A percentile compares a stretch with the other conserved stretches of the same genome.
Evolutionary conservation across 1,140 invertebrate species (phyloP).

Genomic region (Drosophila nigromelanica): DNA sequence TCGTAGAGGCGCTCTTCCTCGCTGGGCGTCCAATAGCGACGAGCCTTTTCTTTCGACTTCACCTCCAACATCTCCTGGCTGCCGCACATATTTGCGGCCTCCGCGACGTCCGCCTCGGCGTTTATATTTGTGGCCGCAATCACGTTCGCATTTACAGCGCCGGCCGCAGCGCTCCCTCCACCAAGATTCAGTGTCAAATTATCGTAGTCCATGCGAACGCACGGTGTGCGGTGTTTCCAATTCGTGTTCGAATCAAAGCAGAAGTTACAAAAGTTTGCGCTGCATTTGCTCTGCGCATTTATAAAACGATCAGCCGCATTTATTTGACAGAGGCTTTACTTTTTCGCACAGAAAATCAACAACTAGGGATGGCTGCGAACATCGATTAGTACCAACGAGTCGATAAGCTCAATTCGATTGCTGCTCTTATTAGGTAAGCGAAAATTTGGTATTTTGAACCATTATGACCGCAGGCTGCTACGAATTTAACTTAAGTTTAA

Average conservation of each 20-base stretch:
- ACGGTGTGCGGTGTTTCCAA: too few species aligned
- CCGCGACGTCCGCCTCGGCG: conserved; percentile 26
- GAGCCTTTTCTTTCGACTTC: conserved; percentile 69
- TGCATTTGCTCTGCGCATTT: conserved; percentile 17
- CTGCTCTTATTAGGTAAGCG: not conserved
- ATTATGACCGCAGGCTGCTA: not conserved
- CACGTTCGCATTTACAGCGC: conserved; percentile 42
- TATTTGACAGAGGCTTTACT: conserved; percentile 18
- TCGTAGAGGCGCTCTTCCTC: conserved; percentile 78
- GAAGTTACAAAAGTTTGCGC: not conserved
- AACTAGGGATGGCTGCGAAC: conserved; percentile 46
- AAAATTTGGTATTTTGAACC: not conserved
- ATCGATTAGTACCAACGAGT: conserved; percentile 15
- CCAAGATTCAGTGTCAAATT: conserved; percentile 46
- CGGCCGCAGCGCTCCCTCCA: conserved; percentile 43
- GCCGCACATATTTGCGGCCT: conserved; percentile 57
- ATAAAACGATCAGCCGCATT: conserved; percentile 20
- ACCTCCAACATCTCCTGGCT: conserved; percentile 57
- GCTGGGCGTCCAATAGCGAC: conserved; percentile 76
- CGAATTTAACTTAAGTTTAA: not conserved
- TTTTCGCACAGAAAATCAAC: conserved; percentile 75
- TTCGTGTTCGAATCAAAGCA: conserved; percentile 3
- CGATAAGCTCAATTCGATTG: conserved; percentile 10
- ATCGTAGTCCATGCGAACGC: conserved; percentile 64
- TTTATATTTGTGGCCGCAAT: conserved; percentile 23